A percentile compares a stretch with the other conserved stretches of the same genome.
phyloP scores from a whole-genome alignment of 2,888 invertebrate genomes.

The Zeuzera pyrina region DNA sequence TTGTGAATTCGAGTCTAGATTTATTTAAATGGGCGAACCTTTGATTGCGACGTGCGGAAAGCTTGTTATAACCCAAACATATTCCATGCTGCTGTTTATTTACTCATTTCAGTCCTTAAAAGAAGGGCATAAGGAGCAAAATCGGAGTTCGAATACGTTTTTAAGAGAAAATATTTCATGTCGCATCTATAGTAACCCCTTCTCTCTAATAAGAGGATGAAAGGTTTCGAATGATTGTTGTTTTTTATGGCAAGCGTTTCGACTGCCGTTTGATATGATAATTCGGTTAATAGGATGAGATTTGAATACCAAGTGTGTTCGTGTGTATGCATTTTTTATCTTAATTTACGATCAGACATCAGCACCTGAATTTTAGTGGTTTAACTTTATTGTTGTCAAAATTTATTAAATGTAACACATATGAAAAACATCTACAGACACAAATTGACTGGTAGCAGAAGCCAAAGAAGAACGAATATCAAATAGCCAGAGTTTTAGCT shows the following conservation, averaged over 20 bases:
- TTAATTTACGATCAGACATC: too few relatives aligned
- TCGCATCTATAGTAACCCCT: conserved; percentile 42
- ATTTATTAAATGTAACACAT: too few relatives aligned
- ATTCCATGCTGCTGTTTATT: neutral
- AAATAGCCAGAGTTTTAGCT: too few relatives aligned
- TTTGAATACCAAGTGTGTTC: conserved; percentile 26
- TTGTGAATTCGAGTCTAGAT: conserved; percentile 57
- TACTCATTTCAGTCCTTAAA: neutral
- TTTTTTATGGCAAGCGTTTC: conserved; percentile 46
- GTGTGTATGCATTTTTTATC: conserved; percentile 44
- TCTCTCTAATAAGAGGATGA: conserved; percentile 62
- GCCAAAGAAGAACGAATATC: too few relatives aligned
- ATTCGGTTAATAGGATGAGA: conserved; percentile 58
- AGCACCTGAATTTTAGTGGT: too few relatives aligned
- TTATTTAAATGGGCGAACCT: conserved; percentile 62
- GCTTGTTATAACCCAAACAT: conserved; percentile 33
- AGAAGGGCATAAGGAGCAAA: neutral
- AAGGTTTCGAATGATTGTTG: conserved; percentile 55
- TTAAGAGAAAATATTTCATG: conserved; percentile 3
- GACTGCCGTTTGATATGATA: conserved; percentile 67
- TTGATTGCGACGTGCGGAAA: conserved; percentile 55
- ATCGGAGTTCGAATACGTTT: neutral
- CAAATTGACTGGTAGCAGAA: too few relatives aligned
- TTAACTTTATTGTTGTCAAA: too few relatives aligned
- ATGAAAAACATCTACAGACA: too few relatives aligned